Conservation (phyloP, 2,113 vertebrate genomes). For the Hiodon alosoides region DNA sequence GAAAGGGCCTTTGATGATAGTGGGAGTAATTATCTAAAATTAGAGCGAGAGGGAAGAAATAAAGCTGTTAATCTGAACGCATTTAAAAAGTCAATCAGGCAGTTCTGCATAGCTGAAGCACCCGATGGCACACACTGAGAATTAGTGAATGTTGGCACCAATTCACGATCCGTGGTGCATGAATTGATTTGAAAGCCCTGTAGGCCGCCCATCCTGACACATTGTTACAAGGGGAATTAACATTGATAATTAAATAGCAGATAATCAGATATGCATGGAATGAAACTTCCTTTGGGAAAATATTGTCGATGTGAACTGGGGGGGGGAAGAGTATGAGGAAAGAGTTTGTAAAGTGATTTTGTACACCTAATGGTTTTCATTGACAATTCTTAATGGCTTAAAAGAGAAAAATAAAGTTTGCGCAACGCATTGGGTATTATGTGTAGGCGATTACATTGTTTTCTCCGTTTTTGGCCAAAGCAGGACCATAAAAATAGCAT, state of each 20-base stretch:
- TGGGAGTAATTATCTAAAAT: conserved; percentile 38
- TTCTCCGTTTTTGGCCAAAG: too few species aligned
- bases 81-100: conserved; percentile 40
- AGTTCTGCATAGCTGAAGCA: conserved; percentile 28
- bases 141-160: conserved; percentile 29
- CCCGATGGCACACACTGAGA: conserved; percentile 20
- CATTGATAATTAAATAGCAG: conserved; percentile 43
- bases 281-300: conserved; percentile 36
- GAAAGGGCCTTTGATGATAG: conserved; percentile 21
- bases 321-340: not conserved
- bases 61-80: conserved; percentile 39
- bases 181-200: conserved; percentile 27
- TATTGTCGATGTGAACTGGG: conserved; percentile 11
- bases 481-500: too few species aligned
- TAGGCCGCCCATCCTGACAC: conserved; percentile 29
- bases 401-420: too few species aligned
- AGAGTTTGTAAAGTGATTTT: too few species aligned
- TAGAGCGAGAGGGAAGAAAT: conserved; percentile 25
- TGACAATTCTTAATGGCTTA: too few species aligned
- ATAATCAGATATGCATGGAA: conserved; percentile 42
- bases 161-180: conserved; percentile 30
- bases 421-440: too few species aligned
- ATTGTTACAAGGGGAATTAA: conserved; percentile 39
- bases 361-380: too few species aligned
- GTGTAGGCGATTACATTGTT: too few species aligned